These are phyloP conservation scores for Danionella cerebrum DNA, from an alignment of 2,113 vertebrate species.

Conservation along the genomic window DNA sequence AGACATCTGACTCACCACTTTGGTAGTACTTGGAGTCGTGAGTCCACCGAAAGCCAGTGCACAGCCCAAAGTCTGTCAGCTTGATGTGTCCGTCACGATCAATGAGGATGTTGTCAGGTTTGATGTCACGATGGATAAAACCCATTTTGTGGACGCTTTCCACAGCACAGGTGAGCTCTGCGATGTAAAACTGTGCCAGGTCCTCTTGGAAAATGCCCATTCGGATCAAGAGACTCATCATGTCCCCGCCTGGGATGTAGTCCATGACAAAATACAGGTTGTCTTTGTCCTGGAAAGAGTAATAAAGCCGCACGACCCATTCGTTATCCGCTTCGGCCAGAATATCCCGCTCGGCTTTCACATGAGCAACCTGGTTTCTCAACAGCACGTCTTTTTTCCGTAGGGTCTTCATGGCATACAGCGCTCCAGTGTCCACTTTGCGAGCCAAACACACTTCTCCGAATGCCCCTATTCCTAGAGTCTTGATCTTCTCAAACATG, in stretches of 20 bases:
- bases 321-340: constrained; percentile 97
- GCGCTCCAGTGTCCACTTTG: constrained; percentile 90
- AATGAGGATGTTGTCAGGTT: constrained; percentile 97
- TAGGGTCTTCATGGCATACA: constrained; percentile 99
- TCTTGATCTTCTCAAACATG: constrained; percentile 98
- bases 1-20: constrained; percentile 72
- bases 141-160: constrained; percentile 99
- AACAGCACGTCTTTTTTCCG: constrained; percentile 95
- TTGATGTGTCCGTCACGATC: constrained; percentile 97
- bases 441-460: constrained; percentile 93
- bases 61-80: constrained; percentile 94
- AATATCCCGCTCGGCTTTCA: constrained; percentile 97
- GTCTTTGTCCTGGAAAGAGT: constrained; percentile 97
- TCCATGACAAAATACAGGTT: constrained; percentile 99
- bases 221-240: constrained; percentile 97
- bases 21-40: constrained; percentile 99
- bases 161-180: constrained; percentile 91
- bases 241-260: constrained; percentile 99
- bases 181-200: constrained; percentile 94
- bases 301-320: constrained; percentile 97
- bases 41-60: constrained; percentile 97
- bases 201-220: constrained; percentile 94
- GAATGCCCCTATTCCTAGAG: constrained; percentile 91
- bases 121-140: constrained; percentile 99
- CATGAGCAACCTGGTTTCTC: constrained; percentile 96